phyloP scores from a whole-genome alignment of 2,797 vertebrate genomes.

The Delichon dasypus region DNA sequence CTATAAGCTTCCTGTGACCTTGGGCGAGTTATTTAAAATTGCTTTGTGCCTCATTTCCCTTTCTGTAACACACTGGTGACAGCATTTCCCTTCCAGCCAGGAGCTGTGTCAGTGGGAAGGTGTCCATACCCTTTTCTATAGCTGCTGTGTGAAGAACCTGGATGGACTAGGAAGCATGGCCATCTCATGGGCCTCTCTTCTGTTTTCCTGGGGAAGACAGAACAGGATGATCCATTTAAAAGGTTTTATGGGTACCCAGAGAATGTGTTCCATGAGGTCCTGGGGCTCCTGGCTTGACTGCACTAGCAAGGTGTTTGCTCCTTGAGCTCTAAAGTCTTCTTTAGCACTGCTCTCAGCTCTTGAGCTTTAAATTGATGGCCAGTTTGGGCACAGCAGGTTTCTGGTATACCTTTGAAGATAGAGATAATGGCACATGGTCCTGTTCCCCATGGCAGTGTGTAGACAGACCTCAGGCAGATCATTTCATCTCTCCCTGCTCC shows the following conservation, averaged over 20 bases:
- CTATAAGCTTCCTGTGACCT: conserved; percentile 39
- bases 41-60: conserved; percentile 42
- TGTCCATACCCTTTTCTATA: not conserved
- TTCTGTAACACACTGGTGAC: not conserved
- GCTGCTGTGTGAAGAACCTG: not conserved
- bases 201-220: not conserved
- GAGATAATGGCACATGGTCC: not conserved
- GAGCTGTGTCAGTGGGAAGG: not conserved
- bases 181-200: not conserved
- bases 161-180: not conserved
- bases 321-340: not conserved
- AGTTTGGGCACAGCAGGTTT: not conserved
- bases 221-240: not conserved
- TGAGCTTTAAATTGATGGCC: not conserved
- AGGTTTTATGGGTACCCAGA: not conserved
- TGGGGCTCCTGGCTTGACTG: not conserved
- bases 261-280: not conserved
- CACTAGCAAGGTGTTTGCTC: not conserved
- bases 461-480: rapidly evolving
- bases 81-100: conserved; percentile 34
- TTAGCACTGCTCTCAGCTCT: not conserved
- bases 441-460: not conserved
- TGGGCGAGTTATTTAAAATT: not conserved
- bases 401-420: not conserved
- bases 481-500: not conserved